A percentile compares a stretch with the other conserved stretches of the same genome.
Evolutionary conservation across 2,113 vertebrate genomes (phyloP).

Genomic region (Coryphaenoides rupestris): DNA sequence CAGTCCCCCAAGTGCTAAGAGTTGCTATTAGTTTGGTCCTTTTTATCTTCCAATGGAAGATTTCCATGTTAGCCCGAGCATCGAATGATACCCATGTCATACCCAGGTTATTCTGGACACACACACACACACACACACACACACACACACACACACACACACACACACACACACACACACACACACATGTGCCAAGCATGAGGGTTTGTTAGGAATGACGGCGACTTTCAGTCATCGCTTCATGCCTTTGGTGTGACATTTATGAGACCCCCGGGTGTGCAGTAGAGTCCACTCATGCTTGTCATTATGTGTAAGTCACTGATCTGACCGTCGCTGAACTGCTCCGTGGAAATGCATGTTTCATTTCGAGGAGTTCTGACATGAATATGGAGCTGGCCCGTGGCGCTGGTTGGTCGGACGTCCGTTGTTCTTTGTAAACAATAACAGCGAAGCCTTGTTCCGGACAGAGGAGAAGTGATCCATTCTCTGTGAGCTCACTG

Average conservation of each 20-base stretch:
- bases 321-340: not conserved
- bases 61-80: no score
- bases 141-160: no score
- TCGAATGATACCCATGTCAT: no score
- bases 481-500: conserved; percentile 21
- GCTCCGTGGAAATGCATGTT: not conserved
- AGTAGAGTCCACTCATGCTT: no score
- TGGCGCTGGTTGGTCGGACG: conserved; percentile 37
- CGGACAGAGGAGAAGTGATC: conserved; percentile 37
- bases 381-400: conserved; percentile 3
- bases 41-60: no score
- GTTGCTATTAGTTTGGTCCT: no score
- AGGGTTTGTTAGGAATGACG: not conserved
- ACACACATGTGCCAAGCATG: not conserved
- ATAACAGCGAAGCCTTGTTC: conserved; percentile 59
- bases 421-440: conserved; percentile 62
- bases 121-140: no score
- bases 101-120: no score
- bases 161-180: no score
- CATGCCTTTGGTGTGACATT: not conserved
- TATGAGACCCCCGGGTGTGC: no score
- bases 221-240: not conserved
- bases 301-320: no score
- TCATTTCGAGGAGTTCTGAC: not conserved
- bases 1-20: no score